phyloP scores from a whole-genome alignment of 2,797 vertebrate species.

The Melanogrammus aeglefinus region DNA sequence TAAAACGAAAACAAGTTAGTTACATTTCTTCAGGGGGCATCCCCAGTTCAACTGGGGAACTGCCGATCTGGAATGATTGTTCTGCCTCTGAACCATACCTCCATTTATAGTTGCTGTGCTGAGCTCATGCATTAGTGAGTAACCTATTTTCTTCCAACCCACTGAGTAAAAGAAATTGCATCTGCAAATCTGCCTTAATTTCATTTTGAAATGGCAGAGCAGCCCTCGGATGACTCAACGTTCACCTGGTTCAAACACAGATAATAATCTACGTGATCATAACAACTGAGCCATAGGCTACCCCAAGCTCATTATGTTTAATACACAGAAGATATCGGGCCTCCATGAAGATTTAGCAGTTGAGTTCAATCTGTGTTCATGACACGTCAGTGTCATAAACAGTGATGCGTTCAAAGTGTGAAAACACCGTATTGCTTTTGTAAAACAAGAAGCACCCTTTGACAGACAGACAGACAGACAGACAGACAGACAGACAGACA shows the following conservation, averaged over 20 bases:
- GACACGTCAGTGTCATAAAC: neutral
- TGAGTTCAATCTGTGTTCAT: neutral
- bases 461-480: slow-evolving; percentile 24
- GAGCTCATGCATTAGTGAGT: neutral
- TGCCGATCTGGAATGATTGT: neutral
- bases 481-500: slow-evolving; percentile 13
- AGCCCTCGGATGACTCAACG: neutral
- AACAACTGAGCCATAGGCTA: neutral
- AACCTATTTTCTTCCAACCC: neutral
- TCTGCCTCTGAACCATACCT: neutral
- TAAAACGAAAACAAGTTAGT: neutral
- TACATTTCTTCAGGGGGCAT: neutral
- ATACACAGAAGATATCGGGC: neutral
- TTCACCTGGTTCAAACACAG: neutral
- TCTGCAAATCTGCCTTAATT: too few relatives aligned
- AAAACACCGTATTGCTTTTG: neutral
- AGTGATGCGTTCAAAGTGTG: neutral
- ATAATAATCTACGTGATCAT: too few relatives aligned
- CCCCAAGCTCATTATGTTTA: neutral
- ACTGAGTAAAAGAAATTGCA: neutral
- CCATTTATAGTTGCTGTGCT: neutral
- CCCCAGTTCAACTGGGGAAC: neutral
- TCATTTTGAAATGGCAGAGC: neutral
- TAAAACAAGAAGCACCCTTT: neutral
- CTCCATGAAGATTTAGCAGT: neutral